Percentiles rank a stretch among this genome's conserved stretches.
These are phyloP conservation scores for Pantherophis vulpinus DNA, from an alignment of 2,797 vertebrate species.

Conservation along the genomic window DNA sequence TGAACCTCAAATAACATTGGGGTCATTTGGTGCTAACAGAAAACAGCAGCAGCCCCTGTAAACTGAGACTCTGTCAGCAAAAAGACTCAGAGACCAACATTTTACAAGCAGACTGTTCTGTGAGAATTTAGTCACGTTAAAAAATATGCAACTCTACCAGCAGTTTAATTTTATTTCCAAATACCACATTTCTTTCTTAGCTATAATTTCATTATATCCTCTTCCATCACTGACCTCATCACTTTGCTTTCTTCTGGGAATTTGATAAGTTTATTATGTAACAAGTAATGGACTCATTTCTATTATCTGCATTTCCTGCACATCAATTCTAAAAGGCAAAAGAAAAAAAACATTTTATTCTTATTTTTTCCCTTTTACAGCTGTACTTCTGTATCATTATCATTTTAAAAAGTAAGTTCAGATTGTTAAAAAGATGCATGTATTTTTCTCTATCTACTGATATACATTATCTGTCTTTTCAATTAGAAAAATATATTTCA, in stretches of 20 bases:
- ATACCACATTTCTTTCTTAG: not conserved
- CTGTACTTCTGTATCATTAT: not conserved
- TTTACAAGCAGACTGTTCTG: not conserved
- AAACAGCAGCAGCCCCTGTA: conserved; percentile 37
- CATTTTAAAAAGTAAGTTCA: not conserved
- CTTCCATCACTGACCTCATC: not conserved
- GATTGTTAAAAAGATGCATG: not conserved
- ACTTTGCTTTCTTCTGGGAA: not conserved
- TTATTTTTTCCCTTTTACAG: not conserved
- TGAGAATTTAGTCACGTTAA: not conserved
- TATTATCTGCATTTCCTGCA: not conserved
- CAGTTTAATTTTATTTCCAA: not conserved
- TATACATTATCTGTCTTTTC: not conserved
- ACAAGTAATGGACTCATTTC: not conserved
- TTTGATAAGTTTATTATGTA: not conserved
- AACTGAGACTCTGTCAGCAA: conserved; percentile 13
- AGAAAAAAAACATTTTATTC: not conserved
- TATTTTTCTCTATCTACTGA: not conserved
- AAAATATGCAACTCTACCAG: not conserved
- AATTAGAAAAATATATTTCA: not conserved
- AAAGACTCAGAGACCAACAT: not conserved
- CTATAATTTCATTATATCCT: not conserved
- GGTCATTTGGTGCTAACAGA: not conserved
- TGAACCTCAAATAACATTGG: conserved; percentile 8
- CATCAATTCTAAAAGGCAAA: not conserved